phyloP scores from a whole-genome alignment of 2,888 invertebrate genomes.

The Pseudococcus longispinus region DNA sequence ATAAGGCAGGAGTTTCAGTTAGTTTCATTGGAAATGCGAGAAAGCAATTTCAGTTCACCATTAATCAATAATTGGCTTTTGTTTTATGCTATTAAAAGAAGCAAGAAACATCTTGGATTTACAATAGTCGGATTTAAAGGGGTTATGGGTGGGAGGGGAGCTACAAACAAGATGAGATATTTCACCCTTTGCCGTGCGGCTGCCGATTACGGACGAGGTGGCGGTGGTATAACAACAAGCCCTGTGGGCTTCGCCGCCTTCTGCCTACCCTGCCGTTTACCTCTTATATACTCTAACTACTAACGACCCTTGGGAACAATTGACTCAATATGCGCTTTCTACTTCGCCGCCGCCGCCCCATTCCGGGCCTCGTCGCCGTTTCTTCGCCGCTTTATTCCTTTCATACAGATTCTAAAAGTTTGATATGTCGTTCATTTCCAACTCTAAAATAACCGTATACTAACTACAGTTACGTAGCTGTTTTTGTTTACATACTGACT shows the following conservation, averaged over 20 bases:
- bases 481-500: background rate
- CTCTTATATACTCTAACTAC: slow-evolving; percentile 46
- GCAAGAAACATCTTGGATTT: slow-evolving; percentile 57
- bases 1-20: slow-evolving; percentile 56
- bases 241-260: slow-evolving; percentile 44
- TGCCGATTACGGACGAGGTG: slow-evolving; percentile 37
- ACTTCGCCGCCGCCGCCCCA: background rate
- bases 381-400: background rate
- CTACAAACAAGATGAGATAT: slow-evolving; percentile 56
- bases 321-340: slow-evolving; percentile 57
- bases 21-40: slow-evolving; percentile 57
- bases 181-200: slow-evolving; percentile 45
- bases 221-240: slow-evolving; percentile 54
- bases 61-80: slow-evolving; percentile 57
- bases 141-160: slow-evolving; percentile 24
- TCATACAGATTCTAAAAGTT: slow-evolving; percentile 32
- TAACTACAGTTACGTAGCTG: slow-evolving; percentile 24
- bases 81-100: slow-evolving; percentile 57
- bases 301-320: slow-evolving; percentile 58
- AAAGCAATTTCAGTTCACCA: slow-evolving; percentile 57
- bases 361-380: background rate
- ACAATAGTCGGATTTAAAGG: slow-evolving; percentile 56
- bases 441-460: slow-evolving; percentile 39
- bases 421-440: slow-evolving; percentile 46
- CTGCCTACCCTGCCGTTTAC: slow-evolving; percentile 24